Evolutionary conservation across 2,888 invertebrate species (phyloP).

Genomic region (Drosophila pegasa): DNA sequence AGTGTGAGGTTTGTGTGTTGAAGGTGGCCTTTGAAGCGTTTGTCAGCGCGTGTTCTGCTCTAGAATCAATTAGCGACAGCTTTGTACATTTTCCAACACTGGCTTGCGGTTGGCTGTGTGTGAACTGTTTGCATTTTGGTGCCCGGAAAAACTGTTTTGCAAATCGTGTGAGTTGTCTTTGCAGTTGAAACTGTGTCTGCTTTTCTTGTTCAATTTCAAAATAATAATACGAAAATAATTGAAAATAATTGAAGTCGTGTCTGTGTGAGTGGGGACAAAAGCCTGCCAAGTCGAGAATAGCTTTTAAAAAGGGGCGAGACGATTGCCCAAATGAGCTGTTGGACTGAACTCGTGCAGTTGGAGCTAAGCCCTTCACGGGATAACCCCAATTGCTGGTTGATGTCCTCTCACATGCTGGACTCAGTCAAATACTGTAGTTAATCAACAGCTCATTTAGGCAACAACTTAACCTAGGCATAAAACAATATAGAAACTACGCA

Average conservation of each 20-base stretch:
- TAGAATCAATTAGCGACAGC: constrained; percentile 50
- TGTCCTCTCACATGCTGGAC: neutral
- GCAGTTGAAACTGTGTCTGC: constrained; percentile 67
- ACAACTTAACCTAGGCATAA: constrained; percentile 81
- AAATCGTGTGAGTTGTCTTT: constrained; percentile 61
- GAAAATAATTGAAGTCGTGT: constrained; percentile 22
- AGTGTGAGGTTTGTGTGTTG: constrained; percentile 35
- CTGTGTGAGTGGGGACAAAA: constrained; percentile 77
- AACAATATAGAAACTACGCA: constrained; percentile 29
- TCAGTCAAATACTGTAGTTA: constrained; percentile 5
- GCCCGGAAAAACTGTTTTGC: constrained; percentile 62
- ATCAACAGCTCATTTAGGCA: constrained; percentile 79
- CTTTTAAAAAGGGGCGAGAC: constrained; percentile 80
- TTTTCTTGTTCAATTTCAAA: constrained; percentile 35
- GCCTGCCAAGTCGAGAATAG: constrained; percentile 86
- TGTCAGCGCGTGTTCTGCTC: constrained; percentile 57
- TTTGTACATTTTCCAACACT: constrained; percentile 65
- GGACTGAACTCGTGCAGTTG: constrained; percentile 10
- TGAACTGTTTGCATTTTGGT: constrained; percentile 63
- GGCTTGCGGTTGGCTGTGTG: constrained; percentile 37
- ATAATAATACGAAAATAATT: constrained; percentile 30
- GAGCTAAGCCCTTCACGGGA: constrained; percentile 18
- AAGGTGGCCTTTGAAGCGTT: constrained; percentile 52
- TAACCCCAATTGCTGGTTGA: constrained; percentile 30
- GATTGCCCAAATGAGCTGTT: constrained; percentile 81